These are phyloP conservation scores for Mesembrinibis cayennensis DNA, from an alignment of 2,113 vertebrate species.

Conservation along the genomic window DNA sequence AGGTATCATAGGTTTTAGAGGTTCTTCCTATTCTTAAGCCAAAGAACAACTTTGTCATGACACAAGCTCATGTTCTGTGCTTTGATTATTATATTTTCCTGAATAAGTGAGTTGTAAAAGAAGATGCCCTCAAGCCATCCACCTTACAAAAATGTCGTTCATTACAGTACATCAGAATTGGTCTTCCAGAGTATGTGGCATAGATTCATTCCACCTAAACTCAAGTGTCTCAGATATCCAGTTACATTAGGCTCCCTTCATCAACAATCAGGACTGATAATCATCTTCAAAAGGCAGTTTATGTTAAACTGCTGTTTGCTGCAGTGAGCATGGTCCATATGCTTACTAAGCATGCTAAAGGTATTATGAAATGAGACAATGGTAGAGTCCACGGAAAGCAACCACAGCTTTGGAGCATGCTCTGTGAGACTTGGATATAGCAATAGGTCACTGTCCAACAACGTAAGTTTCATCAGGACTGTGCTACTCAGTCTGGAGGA, in stretches of 20 bases:
- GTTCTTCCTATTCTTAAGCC: background rate
- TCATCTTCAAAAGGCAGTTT: background rate
- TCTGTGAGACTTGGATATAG: background rate
- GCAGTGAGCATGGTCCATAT: background rate
- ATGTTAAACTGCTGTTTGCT: background rate
- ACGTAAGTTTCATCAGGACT: background rate
- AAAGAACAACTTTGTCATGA: background rate
- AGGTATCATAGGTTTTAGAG: background rate
- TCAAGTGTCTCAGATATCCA: background rate
- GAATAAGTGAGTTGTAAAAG: background rate
- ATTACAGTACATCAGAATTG: background rate
- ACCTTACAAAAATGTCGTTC: background rate
- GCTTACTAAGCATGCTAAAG: background rate
- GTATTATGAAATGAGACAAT: background rate
- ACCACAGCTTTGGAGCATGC: background rate
- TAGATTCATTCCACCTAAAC: background rate
- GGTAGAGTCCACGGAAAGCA: background rate
- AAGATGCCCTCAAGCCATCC: background rate
- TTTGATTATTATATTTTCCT: background rate
- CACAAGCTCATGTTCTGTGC: background rate
- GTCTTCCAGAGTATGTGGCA: background rate
- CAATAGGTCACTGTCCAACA: background rate
- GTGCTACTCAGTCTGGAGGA: background rate
- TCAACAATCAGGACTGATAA: background rate
- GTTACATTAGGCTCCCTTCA: background rate